Base-by-base conservation (phyloP, 2,113 vertebrate species). In the Rhynchopsitta pachyrhyncha region DNA sequence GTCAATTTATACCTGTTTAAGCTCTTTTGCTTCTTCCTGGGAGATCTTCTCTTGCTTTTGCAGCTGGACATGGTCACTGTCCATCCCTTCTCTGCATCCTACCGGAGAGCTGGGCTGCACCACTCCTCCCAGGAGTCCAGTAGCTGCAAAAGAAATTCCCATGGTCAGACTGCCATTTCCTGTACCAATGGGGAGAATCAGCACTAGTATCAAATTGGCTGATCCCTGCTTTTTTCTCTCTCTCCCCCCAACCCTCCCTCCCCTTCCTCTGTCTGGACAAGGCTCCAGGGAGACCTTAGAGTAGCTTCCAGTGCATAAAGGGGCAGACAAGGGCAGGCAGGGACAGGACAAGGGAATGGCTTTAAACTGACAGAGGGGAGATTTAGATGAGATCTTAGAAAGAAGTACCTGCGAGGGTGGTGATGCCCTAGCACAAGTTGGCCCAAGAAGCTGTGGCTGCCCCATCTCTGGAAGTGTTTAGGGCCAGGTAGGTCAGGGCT, bases 11-110 rank as follows among this genome's bases (percentile, higher is more conserved):
- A 99, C 99, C 99, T 99, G 98, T 74, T 97, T 97, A 31, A 99
- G 98, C 82, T 99, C 98, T 96, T 98, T 98, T 62, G 98, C 98
- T 64, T 99, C 99, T 9, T 98, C 98, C 88, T 99, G 98, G 15
- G 99, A 98, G 10, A 98, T 67, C 11, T 98, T 98, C 82, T 97
- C 96, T 14, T 98, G 97, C 49, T 92, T 91, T 85, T 99, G 98
- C 62, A 98, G 95, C 96, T 99, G 98, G 80, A 97, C 84, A 50
- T 97, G 97, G 71, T 97, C 90, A 2, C 17, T 8, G 9, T 59
- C 91, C 47, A 1, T 2, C 50, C 90, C 92, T 42, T 97, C 98
- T 74, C 96, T 93, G 73, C 96, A 97, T 86, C 97, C 98, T 29
- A 82, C 91, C 4, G 98, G 96, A 42, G 97, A 88, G 93, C 97